A percentile compares a stretch with the other conserved stretches of the same genome.
phyloP scores from a whole-genome alignment of 2,797 vertebrate genomes.

The Spea hammondii region DNA sequence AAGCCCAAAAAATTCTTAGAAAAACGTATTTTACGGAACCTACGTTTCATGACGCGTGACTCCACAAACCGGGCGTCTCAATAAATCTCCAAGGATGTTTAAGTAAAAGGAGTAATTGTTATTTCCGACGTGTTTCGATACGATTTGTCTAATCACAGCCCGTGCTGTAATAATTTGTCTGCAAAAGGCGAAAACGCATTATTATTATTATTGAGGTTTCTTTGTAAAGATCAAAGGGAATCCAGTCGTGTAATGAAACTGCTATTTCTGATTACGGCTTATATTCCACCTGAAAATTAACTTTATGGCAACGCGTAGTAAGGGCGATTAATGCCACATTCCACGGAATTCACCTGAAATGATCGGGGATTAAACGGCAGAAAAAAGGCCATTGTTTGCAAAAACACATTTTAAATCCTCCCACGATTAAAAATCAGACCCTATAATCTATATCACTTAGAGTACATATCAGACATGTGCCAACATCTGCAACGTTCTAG shows the following conservation, averaged over 20 bases:
- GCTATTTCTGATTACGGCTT: slow-evolving; percentile 31
- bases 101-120: neutral
- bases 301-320: slow-evolving; percentile 11
- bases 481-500: no score
- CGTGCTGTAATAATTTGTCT: slow-evolving; percentile 18
- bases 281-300: neutral
- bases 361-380: neutral
- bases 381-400: neutral
- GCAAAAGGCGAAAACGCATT: slow-evolving; percentile 22
- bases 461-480: no score
- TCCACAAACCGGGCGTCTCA: neutral
- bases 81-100: neutral
- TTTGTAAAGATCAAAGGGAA: slow-evolving; percentile 40
- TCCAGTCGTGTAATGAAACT: slow-evolving; percentile 30
- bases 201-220: slow-evolving; percentile 20
- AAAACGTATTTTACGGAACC: no score
- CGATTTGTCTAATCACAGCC: slow-evolving; percentile 25
- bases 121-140: slow-evolving; percentile 5
- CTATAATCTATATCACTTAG: no score
- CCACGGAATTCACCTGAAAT: slow-evolving; percentile 20
- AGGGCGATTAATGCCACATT: slow-evolving; percentile 4
- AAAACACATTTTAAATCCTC: no score
- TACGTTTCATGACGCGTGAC: no score
- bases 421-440: no score
- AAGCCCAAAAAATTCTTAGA: no score